Evolutionary conservation across 2,888 invertebrate genomes (phyloP).

Genomic region (Idaea dimidiata): DNA sequence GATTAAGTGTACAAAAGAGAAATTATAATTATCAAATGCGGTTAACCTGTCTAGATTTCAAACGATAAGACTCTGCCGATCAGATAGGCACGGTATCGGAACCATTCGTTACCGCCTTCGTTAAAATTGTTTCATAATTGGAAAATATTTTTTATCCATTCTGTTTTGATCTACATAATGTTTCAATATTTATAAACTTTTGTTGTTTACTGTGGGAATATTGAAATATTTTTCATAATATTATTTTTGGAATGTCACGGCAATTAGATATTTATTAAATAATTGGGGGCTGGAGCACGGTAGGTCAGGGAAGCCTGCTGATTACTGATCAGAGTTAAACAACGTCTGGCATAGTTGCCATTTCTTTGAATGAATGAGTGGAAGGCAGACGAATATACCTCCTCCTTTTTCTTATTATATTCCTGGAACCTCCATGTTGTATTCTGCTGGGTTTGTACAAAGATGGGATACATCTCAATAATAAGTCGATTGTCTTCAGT

Average conservation of each 20-base stretch:
- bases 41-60: conserved; percentile 37
- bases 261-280: neutral
- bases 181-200: conserved; percentile 5
- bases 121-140: conserved; percentile 42
- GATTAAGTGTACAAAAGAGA: neutral
- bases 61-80: conserved; percentile 39
- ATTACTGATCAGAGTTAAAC: too few species aligned
- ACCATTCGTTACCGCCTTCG: conserved; percentile 39
- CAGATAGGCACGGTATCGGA: conserved; percentile 37
- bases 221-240: neutral
- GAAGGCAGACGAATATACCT: too few species aligned
- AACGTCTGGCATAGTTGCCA: too few species aligned
- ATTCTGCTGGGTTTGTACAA: too few species aligned
- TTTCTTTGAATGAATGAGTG: too few species aligned
- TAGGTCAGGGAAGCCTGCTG: too few species aligned
- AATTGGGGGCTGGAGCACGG: neutral
- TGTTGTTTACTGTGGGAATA: neutral
- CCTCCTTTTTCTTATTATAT: too few species aligned
- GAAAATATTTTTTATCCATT: conserved; percentile 12
- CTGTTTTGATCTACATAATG: conserved; percentile 15
- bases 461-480: too few species aligned
- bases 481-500: too few species aligned
- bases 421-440: too few species aligned
- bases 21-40: neutral
- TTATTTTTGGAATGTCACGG: neutral